Conservation (phyloP, 2,888 invertebrate species). For the Leistus spinibarbis region DNA sequence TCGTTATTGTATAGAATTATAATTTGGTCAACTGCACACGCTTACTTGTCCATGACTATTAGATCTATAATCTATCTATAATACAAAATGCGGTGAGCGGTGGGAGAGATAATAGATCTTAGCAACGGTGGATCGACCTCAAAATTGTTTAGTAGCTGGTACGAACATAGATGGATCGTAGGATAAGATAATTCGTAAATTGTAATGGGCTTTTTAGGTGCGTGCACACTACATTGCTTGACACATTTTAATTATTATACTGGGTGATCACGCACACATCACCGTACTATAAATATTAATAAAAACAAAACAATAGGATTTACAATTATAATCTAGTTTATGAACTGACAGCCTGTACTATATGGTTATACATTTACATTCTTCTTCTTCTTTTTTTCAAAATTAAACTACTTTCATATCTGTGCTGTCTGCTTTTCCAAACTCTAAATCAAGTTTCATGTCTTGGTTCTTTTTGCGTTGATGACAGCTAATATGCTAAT, state of each 20-base stretch:
- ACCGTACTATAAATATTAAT: too few relatives aligned
- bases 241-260: slow-evolving; percentile 22
- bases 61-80: not conserved
- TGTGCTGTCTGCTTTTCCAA: too few relatives aligned
- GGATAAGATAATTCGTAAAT: not conserved
- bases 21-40: not conserved
- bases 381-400: too few relatives aligned
- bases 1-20: not conserved
- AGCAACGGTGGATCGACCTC: not conserved
- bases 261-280: slow-evolving; percentile 2
- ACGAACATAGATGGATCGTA: not conserved
- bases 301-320: not conserved
- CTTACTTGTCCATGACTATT: not conserved
- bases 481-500: not conserved
- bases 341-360: too few relatives aligned
- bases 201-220: not conserved
- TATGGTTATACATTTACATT: not conserved
- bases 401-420: too few relatives aligned
- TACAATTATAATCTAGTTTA: not conserved
- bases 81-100: not conserved
- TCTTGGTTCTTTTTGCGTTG: not conserved
- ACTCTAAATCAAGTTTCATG: not conserved
- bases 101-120: not conserved
- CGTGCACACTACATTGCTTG: not conserved
- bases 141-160: not conserved